Conservation (phyloP, 2,888 invertebrate genomes). For the Macrostomum cliftonense region DNA sequence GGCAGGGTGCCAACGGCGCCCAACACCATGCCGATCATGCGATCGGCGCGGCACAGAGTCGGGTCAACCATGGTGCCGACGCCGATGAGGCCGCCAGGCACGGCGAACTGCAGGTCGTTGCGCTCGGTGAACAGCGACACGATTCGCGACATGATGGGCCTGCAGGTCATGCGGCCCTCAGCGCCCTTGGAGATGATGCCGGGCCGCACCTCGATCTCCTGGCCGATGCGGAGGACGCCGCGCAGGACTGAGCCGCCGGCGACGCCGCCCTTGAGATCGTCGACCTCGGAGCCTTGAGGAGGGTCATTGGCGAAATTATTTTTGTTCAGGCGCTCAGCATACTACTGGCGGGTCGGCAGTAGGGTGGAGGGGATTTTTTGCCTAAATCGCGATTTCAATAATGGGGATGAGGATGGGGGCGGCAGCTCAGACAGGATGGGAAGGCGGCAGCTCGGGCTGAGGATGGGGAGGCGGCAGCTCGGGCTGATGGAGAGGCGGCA, state of each 20-base stretch:
- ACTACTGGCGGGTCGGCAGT: too few species aligned
- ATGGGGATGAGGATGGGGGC: too few species aligned
- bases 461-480: too few species aligned
- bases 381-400: too few species aligned
- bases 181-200: conserved; percentile 89
- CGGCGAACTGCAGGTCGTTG: conserved; percentile 88
- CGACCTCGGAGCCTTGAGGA: conserved; percentile 66
- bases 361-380: too few species aligned
- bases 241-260: conserved; percentile 92
- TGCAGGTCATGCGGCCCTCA: conserved; percentile 68
- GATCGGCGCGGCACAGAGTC: conserved; percentile 88
- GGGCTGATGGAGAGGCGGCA: too few species aligned
- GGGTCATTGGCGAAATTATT: too few species aligned
- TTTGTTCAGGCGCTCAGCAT: too few species aligned
- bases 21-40: conserved; percentile 85
- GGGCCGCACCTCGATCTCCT: conserved; percentile 94
- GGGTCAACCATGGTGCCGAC: conserved; percentile 98
- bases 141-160: conserved; percentile 85
- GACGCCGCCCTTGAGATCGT: conserved; percentile 89
- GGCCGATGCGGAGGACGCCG: conserved; percentile 79
- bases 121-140: conserved; percentile 92
- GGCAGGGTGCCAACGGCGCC: conserved; percentile 91
- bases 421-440: too few species aligned
- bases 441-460: too few species aligned
- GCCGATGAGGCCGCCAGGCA: conserved; percentile 96